Conservation (phyloP, 2,797 vertebrate genomes). For the Arctocebus calabarensis region DNA sequence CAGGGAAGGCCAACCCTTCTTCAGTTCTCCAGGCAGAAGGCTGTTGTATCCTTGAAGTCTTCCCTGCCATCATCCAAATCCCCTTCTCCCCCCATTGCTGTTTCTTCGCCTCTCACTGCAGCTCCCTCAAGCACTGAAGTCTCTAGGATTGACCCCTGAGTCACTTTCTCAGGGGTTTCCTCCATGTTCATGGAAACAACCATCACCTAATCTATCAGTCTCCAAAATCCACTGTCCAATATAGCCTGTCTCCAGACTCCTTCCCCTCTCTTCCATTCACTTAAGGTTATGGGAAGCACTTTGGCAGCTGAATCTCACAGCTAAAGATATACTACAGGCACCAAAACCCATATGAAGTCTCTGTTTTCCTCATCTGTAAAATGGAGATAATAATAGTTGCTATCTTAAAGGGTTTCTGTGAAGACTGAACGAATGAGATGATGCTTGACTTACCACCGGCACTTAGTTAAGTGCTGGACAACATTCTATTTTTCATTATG, state of each 20-base stretch:
- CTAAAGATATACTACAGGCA: background rate
- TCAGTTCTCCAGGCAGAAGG: background rate
- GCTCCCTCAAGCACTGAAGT: background rate
- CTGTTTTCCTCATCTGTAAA: constrained; percentile 1
- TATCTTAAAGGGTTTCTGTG: background rate
- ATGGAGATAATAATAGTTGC: background rate
- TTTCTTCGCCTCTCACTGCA: background rate
- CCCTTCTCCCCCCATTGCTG: background rate
- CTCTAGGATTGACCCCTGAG: background rate
- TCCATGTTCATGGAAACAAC: background rate
- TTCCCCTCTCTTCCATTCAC: background rate
- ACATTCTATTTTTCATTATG: background rate
- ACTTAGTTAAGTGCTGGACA: background rate
- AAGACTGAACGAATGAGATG: background rate
- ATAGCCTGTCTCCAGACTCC: background rate
- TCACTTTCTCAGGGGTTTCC: background rate
- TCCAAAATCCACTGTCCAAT: background rate
- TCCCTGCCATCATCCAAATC: background rate
- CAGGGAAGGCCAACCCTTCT: background rate
- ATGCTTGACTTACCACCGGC: background rate
- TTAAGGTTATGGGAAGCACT: background rate
- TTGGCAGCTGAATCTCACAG: background rate
- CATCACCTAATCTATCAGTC: background rate
- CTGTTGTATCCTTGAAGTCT: background rate
- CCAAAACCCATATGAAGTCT: background rate